These are phyloP conservation scores for Oenanthe oenanthe DNA, from an alignment of 2,113 vertebrate species.

Conservation along the genomic window DNA sequence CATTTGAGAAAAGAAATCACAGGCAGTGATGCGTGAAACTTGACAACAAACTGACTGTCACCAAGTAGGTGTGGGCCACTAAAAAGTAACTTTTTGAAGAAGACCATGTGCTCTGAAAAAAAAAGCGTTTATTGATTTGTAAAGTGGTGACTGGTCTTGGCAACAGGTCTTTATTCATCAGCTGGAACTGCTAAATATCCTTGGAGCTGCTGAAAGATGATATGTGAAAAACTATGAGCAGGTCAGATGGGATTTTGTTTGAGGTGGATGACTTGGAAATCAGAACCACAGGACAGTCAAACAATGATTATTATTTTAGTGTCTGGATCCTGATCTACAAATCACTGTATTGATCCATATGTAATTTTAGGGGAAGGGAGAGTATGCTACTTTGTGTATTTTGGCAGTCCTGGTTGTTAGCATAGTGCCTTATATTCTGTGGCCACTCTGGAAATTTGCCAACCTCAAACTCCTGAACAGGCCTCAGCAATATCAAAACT, in stretches of 20 bases:
- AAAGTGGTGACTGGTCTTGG: constrained; percentile 5
- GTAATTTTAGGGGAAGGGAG: background rate
- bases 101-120: background rate
- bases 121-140: constrained; percentile 17
- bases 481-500: background rate
- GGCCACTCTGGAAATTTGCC: background rate
- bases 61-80: background rate
- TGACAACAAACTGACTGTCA: background rate
- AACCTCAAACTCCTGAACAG: background rate
- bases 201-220: background rate
- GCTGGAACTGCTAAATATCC: constrained; percentile 14
- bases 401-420: constrained; percentile 7
- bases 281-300: constrained; percentile 3
- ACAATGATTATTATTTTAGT: background rate
- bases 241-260: constrained; percentile 13
- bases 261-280: constrained; percentile 31
- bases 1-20: background rate
- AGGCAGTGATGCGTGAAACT: background rate
- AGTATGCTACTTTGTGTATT: background rate
- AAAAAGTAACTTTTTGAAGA: background rate
- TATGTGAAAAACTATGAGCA: background rate
- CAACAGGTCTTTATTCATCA: constrained; percentile 20
- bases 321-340: constrained; percentile 31
- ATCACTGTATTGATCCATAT: constrained; percentile 27
- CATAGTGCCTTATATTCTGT: constrained; percentile 5